Percentiles rank a stretch among this genome's conserved stretches.
phyloP scores from a whole-genome alignment of 1,140 invertebrate genomes.

The Cherax destructor region DNA sequence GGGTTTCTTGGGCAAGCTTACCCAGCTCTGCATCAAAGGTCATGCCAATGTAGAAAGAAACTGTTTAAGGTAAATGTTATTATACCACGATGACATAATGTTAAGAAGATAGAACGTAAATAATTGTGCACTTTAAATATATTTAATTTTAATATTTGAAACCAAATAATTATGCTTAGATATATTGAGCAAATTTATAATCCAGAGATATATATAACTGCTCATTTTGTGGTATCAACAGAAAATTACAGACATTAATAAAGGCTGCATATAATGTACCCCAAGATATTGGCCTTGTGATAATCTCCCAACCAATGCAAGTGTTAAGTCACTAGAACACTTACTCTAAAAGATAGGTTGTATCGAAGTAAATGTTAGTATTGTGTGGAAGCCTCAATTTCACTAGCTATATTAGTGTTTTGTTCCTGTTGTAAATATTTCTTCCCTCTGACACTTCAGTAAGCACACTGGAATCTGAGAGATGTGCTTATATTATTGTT shows the following conservation, averaged over 20 bases:
- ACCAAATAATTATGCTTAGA: not conserved
- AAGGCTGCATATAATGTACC: not conserved
- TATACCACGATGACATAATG: not conserved
- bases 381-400: constrained; percentile 12
- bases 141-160: not conserved
- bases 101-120: too few relatives aligned
- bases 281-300: constrained; percentile 12
- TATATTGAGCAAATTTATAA: not conserved
- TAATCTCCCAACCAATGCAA: constrained; percentile 37
- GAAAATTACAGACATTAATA: not conserved
- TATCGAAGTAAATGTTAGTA: not conserved
- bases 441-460: not conserved
- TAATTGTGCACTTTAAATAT: not conserved
- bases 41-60: not conserved
- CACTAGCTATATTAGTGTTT: not conserved
- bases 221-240: not conserved
- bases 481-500: too few relatives aligned
- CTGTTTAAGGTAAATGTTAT: not conserved
- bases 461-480: not conserved
- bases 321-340: constrained; percentile 14
- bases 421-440: constrained; percentile 6
- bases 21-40: not conserved
- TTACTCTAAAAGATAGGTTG: not conserved
- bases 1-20: not conserved
- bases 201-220: not conserved